These are phyloP conservation scores for Macropodus opercularis DNA, from an alignment of 2,797 vertebrate genomes.

Conservation along the genomic window DNA sequence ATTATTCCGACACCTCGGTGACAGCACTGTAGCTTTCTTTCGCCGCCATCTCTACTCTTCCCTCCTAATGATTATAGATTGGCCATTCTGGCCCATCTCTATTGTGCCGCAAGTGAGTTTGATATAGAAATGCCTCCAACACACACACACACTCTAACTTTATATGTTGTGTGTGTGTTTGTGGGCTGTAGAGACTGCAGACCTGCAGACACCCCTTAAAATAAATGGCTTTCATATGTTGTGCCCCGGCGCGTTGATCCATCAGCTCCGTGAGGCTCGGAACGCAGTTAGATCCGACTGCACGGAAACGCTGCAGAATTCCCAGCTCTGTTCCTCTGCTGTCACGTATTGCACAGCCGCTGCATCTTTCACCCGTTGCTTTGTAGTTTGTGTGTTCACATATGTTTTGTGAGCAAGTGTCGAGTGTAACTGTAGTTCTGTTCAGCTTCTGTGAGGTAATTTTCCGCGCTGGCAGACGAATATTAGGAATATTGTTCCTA, in stretches of 20 bases:
- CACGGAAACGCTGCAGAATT: conserved; percentile 24
- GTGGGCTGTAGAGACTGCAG: conserved; percentile 32
- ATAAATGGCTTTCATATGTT: conserved; percentile 80
- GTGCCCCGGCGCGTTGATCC: conserved; percentile 57
- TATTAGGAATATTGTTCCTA: no score
- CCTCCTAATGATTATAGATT: conserved; percentile 82
- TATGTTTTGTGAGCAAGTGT: no score
- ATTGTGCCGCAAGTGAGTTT: conserved; percentile 57
- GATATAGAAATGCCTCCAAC: conserved; percentile 63
- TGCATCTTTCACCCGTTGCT: conserved; percentile 7
- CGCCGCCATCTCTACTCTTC: conserved; percentile 62
- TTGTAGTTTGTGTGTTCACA: no score
- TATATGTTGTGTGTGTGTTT: conserved; percentile 34
- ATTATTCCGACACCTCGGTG: conserved; percentile 78
- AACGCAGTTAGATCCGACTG: conserved; percentile 55
- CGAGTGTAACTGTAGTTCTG: no score
- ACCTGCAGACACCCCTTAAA: conserved; percentile 64
- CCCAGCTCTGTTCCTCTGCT: conserved; percentile 29
- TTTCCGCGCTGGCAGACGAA: no score
- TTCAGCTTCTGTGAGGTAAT: no score
- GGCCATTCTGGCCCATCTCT: conserved; percentile 59
- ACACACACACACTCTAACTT: conserved; percentile 39
- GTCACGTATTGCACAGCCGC: background rate
- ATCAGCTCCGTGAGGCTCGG: conserved; percentile 67
- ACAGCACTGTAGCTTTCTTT: conserved; percentile 69